A percentile compares a stretch with the other conserved stretches of the same genome.
These are phyloP conservation scores for Elaphurus davidianus DNA, from an alignment of 2,113 vertebrate genomes.

Conservation along the genomic window DNA sequence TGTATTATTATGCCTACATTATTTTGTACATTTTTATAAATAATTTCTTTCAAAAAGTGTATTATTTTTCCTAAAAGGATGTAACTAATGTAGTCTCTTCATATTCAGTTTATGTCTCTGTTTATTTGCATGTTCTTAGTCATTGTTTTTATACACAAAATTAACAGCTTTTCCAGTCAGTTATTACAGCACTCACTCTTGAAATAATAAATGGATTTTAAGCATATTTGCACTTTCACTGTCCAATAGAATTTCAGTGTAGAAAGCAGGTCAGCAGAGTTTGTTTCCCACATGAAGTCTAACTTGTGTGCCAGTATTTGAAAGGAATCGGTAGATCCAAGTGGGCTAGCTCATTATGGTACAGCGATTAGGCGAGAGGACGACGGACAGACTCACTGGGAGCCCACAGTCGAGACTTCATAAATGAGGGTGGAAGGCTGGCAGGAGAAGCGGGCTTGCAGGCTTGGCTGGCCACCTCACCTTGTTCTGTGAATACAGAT, in stretches of 20 bases:
- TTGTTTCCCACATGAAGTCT: not conserved
- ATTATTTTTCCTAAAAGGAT: not conserved
- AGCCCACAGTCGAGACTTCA: accelerated
- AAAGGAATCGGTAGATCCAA: not conserved
- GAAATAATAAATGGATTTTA: not conserved
- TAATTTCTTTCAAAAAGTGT: not conserved
- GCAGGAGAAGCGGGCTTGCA: accelerated
- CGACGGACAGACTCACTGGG: accelerated
- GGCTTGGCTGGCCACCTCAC: accelerated
- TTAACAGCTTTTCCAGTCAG: not conserved
- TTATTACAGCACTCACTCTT: not conserved
- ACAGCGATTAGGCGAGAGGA: accelerated
- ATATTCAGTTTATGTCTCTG: not conserved
- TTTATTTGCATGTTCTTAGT: not conserved
- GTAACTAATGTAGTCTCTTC: not conserved
- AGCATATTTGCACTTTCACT: not conserved
- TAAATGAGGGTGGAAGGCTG: accelerated
- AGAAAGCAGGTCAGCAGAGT: not conserved
- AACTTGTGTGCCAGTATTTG: not conserved
- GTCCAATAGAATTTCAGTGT: not conserved
- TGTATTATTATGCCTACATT: not conserved
- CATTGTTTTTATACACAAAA: not conserved
- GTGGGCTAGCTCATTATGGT: accelerated
- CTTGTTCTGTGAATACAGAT: not conserved
- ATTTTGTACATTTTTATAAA: not conserved